These are phyloP conservation scores for Lathronympha strigana DNA, from an alignment of 2,888 invertebrate species.

Conservation along the genomic window DNA sequence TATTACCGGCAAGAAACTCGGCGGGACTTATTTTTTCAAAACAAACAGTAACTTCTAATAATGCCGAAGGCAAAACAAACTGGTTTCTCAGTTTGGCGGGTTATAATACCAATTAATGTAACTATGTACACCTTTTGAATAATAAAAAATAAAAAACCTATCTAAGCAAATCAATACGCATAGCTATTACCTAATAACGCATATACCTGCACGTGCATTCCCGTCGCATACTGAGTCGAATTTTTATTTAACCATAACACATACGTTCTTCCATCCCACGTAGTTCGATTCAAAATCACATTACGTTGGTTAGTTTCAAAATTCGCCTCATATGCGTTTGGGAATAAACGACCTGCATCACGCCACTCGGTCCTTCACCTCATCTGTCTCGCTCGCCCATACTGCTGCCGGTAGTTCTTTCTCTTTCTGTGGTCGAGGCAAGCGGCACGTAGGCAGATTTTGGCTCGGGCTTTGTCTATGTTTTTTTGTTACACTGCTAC, in stretches of 20 bases:
- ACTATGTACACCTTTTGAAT: too few species aligned
- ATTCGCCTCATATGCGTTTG: not conserved
- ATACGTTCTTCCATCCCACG: not conserved
- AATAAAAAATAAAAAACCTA: too few species aligned
- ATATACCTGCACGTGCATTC: conserved; percentile 15
- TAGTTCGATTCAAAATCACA: not conserved
- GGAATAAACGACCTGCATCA: conserved; percentile 17
- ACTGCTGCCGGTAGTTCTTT: not conserved
- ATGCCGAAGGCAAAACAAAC: not conserved
- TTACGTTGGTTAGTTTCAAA: not conserved
- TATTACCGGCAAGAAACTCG: too few species aligned
- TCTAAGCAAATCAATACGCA: conserved; percentile 26
- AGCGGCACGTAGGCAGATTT: conserved; percentile 56
- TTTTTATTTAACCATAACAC: not conserved
- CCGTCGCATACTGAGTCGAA: too few species aligned
- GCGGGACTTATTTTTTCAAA: too few species aligned
- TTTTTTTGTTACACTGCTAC: not conserved
- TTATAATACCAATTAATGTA: too few species aligned
- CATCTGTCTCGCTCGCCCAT: conserved; percentile 42
- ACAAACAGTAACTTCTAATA: not conserved
- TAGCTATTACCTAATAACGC: conserved; percentile 21
- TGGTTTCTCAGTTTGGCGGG: too few species aligned
- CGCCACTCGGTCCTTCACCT: conserved; percentile 48
- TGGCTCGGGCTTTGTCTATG: conserved; percentile 37
- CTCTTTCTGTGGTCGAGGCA: conserved; percentile 33